Percentiles rank a stretch among this genome's conserved stretches.
phyloP scores from a whole-genome alignment of 1,140 invertebrate genomes.

The Rhizoglyphus robini region DNA sequence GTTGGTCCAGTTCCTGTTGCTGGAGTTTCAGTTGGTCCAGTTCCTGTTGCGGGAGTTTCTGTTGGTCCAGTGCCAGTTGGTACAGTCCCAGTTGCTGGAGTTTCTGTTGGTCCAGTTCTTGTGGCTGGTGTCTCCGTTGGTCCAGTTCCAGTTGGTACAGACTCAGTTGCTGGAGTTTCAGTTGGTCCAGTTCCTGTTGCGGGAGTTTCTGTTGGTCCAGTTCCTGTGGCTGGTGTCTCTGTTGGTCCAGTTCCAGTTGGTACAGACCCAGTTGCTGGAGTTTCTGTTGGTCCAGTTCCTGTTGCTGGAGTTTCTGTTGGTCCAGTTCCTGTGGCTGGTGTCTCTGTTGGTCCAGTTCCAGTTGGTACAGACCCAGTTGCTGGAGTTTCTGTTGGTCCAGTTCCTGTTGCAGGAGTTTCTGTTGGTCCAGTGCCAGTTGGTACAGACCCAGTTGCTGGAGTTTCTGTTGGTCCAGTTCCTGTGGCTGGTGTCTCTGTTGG shows the following conservation, averaged over 20 bases:
- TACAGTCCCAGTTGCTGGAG: no score
- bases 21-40: neutral
- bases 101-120: neutral
- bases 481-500: neutral
- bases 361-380: no score
- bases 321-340: neutral
- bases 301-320: neutral
- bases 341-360: no score
- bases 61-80: neutral
- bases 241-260: neutral
- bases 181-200: neutral
- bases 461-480: neutral
- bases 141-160: neutral
- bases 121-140: neutral
- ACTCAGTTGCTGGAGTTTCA: neutral
- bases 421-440: neutral
- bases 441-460: neutral
- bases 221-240: neutral
- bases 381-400: neutral
- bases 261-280: no score
- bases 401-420: neutral
- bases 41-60: neutral
- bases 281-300: neutral
- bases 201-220: neutral
- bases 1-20: neutral